Base-by-base conservation (phyloP, 1,140 invertebrate genomes). In the Procambarus clarkii region DNA sequence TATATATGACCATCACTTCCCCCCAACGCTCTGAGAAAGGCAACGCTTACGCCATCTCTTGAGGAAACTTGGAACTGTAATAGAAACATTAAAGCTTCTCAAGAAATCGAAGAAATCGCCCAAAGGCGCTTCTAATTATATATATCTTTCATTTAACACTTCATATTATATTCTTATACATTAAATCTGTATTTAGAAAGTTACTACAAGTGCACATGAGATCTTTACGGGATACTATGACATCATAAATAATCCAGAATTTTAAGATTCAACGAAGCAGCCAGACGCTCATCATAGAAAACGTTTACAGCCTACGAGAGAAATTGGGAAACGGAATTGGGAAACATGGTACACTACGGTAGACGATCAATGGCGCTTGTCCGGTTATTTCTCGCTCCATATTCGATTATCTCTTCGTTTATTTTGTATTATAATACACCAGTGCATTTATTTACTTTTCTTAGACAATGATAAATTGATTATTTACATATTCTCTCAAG, bases 1-100 rank as follows among this genome's bases (percentile, higher is more conserved):
- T 92, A 92, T 92, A 88, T 92, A 92, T 92, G 91, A 92, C 86
- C 86, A 78, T 83, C 86, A 81, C 91, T 92, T 92, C 34, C 71
- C 86, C 81, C 54, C 34, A 45, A 58, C 58, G 24, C 74, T 18
- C 34, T 76, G 69, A 64, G 60, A 85, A 92, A 88, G 91, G 91
- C 71, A 76, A 54, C 80, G 76, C 86, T 64, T 85, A 80, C 91
- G 80, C 91, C 91, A 88, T 92, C 86, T 92, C 91, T 88, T 88
- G 91, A 92, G 86, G 81, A 85, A 85, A 64, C 86, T 69, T 83
- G 58, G 54, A 24, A 92, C 86, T 88, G 83, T 54, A 74, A 64
- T 77, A 64, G 86, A 60, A 78, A 85, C 83, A 91, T 91, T 91
- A 74, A 54, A 74, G 64, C 69, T 64, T 83, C 86, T 91, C 83